phyloP scores from a whole-genome alignment of 2,797 vertebrate genomes.

The Decapterus maruadsi region DNA sequence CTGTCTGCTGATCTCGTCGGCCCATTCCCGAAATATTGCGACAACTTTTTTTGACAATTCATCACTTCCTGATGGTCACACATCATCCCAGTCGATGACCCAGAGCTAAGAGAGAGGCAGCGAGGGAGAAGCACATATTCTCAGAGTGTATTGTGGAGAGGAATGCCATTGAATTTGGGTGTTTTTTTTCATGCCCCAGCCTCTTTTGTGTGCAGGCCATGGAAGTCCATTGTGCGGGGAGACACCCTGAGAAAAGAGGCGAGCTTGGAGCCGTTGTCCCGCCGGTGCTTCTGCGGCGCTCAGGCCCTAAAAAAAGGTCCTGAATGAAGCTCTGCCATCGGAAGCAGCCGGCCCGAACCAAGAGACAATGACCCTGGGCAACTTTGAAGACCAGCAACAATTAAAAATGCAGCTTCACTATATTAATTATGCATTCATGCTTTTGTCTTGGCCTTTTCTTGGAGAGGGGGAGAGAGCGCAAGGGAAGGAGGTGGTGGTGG shows the following conservation, averaged over 20 bases:
- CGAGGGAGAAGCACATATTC: constrained; percentile 76
- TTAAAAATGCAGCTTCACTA: constrained; percentile 79
- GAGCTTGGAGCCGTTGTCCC: constrained; percentile 82
- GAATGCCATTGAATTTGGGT: constrained; percentile 87
- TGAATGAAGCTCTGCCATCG: constrained; percentile 82
- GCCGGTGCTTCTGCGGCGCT: constrained; percentile 76
- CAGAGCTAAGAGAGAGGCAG: constrained; percentile 37
- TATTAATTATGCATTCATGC: constrained; percentile 83
- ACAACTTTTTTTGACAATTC: constrained; percentile 20
- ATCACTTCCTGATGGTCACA: constrained; percentile 55
- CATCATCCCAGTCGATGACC: constrained; percentile 66
- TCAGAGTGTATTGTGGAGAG: constrained; percentile 78
- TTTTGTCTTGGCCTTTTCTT: constrained; percentile 68
- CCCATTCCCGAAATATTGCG: neutral
- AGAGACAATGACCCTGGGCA: constrained; percentile 78
- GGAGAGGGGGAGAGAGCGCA: constrained; percentile 17
- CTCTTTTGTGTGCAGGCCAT: constrained; percentile 83
- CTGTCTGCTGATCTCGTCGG: neutral
- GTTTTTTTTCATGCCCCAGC: constrained; percentile 80
- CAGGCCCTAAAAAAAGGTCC: constrained; percentile 55
- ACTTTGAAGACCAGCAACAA: constrained; percentile 85
- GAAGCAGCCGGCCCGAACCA: constrained; percentile 81
- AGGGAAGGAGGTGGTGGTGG: constrained; percentile 33
- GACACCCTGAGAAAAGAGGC: constrained; percentile 86
- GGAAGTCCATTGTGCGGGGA: constrained; percentile 86